Conservation (phyloP, 2,113 vertebrate species). For the Dolichallabes microphthalmus region DNA sequence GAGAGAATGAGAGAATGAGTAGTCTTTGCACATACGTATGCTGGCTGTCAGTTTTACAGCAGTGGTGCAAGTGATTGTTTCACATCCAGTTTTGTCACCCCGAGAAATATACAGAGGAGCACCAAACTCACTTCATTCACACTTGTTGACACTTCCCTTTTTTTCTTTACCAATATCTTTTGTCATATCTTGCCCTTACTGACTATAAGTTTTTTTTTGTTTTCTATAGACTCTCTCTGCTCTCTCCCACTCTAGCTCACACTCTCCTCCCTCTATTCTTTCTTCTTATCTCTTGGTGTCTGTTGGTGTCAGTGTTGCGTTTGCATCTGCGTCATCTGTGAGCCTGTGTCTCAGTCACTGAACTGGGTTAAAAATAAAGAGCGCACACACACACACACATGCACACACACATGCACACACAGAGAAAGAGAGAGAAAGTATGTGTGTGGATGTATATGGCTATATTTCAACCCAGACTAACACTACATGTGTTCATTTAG, state of each 20-base stretch:
- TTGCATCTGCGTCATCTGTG: conserved; percentile 71
- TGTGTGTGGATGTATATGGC: background rate
- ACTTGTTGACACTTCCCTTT: background rate
- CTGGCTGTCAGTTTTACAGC: conserved; percentile 23
- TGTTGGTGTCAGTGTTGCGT: conserved; percentile 58
- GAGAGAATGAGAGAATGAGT: background rate
- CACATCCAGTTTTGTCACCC: background rate
- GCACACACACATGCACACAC: background rate
- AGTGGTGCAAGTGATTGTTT: background rate
- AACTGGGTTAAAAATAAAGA: conserved; percentile 75
- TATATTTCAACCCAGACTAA: background rate
- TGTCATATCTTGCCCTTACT: conserved; percentile 26
- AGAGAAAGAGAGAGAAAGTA: background rate
- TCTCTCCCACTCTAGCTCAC: background rate
- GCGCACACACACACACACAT: conserved; percentile 7
- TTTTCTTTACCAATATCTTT: conserved; percentile 16
- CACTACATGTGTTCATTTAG: background rate
- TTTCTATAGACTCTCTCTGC: conserved; percentile 29
- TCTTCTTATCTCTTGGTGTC: conserved; percentile 30
- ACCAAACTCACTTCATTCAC: background rate
- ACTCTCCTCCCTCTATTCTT: conserved; percentile 25
- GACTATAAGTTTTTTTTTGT: conserved; percentile 15
- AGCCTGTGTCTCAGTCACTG: conserved; percentile 61
- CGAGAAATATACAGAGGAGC: background rate
- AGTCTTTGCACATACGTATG: conserved; percentile 20